Percentiles rank a stretch among this genome's conserved stretches.
Evolutionary conservation across 2,888 invertebrate genomes (phyloP).

Genomic region (Xestia xanthographa): DNA sequence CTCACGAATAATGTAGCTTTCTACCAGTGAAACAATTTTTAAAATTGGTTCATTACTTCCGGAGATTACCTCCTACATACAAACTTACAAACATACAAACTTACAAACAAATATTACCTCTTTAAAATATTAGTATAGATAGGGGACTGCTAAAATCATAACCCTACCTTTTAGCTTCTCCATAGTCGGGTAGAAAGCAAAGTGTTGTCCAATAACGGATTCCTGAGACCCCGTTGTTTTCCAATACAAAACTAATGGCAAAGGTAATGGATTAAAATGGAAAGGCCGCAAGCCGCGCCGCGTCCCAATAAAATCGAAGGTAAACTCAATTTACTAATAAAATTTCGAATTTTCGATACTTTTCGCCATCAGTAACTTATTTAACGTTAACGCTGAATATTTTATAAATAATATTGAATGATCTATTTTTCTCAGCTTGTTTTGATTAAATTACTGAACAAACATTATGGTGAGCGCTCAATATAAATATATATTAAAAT

Average conservation of each 20-base stretch:
- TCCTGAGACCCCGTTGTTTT: slow-evolving; percentile 43
- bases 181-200: slow-evolving; percentile 18
- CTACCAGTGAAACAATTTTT: too few relatives aligned
- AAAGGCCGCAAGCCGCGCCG: slow-evolving; percentile 43
- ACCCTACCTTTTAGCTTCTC: too few relatives aligned
- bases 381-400: slow-evolving; percentile 47
- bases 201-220: slow-evolving; percentile 33
- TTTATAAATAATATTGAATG: slow-evolving; percentile 26
- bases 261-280: slow-evolving; percentile 55
- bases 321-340: slow-evolving; percentile 63
- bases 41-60: too few relatives aligned
- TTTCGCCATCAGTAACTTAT: slow-evolving; percentile 46
- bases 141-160: too few relatives aligned
- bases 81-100: too few relatives aligned
- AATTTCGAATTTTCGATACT: slow-evolving; percentile 56
- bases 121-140: too few relatives aligned
- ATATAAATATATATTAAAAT: slow-evolving; percentile 13
- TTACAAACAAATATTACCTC: too few relatives aligned
- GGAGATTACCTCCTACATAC: too few relatives aligned
- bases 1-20: too few relatives aligned
- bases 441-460: slow-evolving; percentile 28
- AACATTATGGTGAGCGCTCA: slow-evolving; percentile 8
- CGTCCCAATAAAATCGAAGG: slow-evolving; percentile 48
- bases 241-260: slow-evolving; percentile 53
- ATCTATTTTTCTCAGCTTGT: slow-evolving; percentile 27